A percentile compares a stretch with the other conserved stretches of the same genome.
These are phyloP conservation scores for Ivindomyrus marchei DNA, from an alignment of 2,113 vertebrate species.

Conservation along the genomic window DNA sequence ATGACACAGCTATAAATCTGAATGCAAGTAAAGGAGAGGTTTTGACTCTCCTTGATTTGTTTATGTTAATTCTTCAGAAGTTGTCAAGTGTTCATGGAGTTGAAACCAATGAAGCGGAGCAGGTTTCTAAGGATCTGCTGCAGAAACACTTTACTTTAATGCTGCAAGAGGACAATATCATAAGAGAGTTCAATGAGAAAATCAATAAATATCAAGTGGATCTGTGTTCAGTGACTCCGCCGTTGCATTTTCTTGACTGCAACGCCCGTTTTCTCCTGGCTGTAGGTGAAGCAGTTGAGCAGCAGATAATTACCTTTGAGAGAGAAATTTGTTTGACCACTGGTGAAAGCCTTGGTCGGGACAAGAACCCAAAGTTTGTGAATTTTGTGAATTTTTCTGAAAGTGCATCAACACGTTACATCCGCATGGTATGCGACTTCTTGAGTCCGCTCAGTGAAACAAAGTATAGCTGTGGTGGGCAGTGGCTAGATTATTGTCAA, in stretches of 20 bases:
- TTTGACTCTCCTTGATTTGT: constrained; percentile 56
- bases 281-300: constrained; percentile 49
- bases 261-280: constrained; percentile 58
- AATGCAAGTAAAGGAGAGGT: constrained; percentile 27
- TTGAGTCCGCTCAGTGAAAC: constrained; percentile 37
- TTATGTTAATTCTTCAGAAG: constrained; percentile 57
- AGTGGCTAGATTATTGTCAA: constrained; percentile 64
- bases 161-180: constrained; percentile 46
- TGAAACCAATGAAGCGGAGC: constrained; percentile 35
- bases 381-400: constrained; percentile 56
- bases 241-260: constrained; percentile 52
- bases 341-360: constrained; percentile 55
- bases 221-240: constrained; percentile 35
- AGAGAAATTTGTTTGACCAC: constrained; percentile 45
- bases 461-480: constrained; percentile 46
- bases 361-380: constrained; percentile 52
- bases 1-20: not conserved
- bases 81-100: constrained; percentile 45
- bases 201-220: constrained; percentile 21
- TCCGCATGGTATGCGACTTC: constrained; percentile 58
- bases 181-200: constrained; percentile 49
- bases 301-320: constrained; percentile 55
- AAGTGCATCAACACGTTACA: constrained; percentile 59
- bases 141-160: constrained; percentile 56
- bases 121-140: constrained; percentile 53